Evolutionary conservation across 2,113 vertebrate species (phyloP).

Genomic region (Scomber scombrus): DNA sequence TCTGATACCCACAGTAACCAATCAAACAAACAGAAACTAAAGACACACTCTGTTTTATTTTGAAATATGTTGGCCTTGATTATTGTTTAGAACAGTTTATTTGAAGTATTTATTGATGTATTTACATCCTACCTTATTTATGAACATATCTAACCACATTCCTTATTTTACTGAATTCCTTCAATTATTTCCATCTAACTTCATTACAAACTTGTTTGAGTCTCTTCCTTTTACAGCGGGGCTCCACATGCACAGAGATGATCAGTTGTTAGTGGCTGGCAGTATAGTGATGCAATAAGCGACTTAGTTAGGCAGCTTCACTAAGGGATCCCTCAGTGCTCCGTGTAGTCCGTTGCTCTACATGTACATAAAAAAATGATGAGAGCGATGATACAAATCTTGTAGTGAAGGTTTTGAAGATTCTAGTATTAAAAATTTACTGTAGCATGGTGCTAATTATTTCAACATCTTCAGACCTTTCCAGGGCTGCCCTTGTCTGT

Average conservation of each 20-base stretch:
- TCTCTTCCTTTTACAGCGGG: too few relatives aligned
- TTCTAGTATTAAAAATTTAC: constrained; percentile 48
- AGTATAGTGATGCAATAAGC: constrained; percentile 43
- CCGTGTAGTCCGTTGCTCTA: constrained; percentile 27
- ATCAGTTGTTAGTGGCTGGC: constrained; percentile 22
- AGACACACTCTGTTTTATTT: too few relatives aligned
- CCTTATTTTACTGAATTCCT: too few relatives aligned
- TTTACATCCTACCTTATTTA: too few relatives aligned
- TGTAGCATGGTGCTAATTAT: constrained; percentile 48
- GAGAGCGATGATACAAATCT: constrained; percentile 51
- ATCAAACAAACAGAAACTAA: too few relatives aligned
- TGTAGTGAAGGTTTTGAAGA: constrained; percentile 48
- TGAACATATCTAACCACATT: too few relatives aligned
- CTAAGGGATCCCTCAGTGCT: constrained; percentile 37
- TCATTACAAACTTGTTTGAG: too few relatives aligned
- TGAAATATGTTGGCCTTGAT: too few relatives aligned
- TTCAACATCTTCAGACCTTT: constrained; percentile 40
- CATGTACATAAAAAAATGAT: constrained; percentile 59
- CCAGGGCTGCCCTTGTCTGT: constrained; percentile 22
- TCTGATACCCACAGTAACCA: too few relatives aligned
- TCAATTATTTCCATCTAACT: too few relatives aligned
- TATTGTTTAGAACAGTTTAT: too few relatives aligned
- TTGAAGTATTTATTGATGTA: too few relatives aligned
- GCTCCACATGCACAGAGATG: constrained; percentile 8
- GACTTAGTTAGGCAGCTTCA: constrained; percentile 43